Base-by-base conservation (phyloP, 1,140 invertebrate genomes). In the Bemisia tabaci region DNA sequence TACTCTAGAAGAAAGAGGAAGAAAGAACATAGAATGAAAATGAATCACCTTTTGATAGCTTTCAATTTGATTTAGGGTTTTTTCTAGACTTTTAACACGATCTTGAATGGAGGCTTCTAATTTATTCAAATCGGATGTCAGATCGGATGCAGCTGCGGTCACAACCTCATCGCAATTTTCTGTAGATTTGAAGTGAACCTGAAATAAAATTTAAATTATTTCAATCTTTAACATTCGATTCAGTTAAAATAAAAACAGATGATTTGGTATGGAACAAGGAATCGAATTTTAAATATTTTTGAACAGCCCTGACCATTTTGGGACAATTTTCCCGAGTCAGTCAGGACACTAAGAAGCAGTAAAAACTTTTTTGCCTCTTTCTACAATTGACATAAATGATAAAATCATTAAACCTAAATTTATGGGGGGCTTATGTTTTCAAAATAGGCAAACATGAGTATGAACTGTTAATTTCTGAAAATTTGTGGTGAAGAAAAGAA, bases 111-210 rank as follows among this genome's bases (percentile, higher is more conserved):
- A 78, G 2, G 75, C 78, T 59, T 84, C 79, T 48, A 95, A 80
- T 48, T 77, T 76, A 71, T 91, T 87, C 68, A 94, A 78, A 68
- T 90, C 82, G 39, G 77, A 75, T 59, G 85, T 78, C 27, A 94
- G 79, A 66, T 86, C 84, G 65, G 84, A 82, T 33, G 89, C 89
- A 60, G 84, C 81, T 62, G 86, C 81, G 71, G 84, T 84, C 59
- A 94, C 85, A 68, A 86, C 86, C 65, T 83, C 84, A 72, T 92
- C 90, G 24, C 87, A 86, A 71, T 85, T 85, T 76, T 92, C 85
- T 39, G 90, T 90, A 61, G 89, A 85, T 26, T 87, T 86, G 82
- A 94, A 95, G 78, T 95, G 92, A 65, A 94, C 86, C 87, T 91
- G 75, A 48, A 72, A 71, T 26, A 61, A 68, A 69, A 67, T 24